Evolutionary conservation across 2,113 vertebrate genomes (phyloP), one percentile per base, ranked within the genome.

Genomic region (Solenodon paradoxus): DNA sequence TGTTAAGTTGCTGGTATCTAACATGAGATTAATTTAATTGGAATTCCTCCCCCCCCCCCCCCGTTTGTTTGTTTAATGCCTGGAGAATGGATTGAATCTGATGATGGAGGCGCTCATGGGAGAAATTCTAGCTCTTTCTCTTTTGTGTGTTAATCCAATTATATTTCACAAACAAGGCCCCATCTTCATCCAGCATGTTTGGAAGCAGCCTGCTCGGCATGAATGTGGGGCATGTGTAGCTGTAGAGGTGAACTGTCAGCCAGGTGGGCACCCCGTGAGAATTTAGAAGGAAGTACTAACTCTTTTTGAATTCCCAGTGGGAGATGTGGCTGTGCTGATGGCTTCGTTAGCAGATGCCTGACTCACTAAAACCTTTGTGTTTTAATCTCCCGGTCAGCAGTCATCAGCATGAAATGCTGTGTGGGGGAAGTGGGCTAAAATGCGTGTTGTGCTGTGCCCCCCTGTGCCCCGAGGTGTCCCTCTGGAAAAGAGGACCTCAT

Each of bases 1-100:
- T 96, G 95, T 71, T 95, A 71, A 32, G 32, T 0, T 0, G 91
- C 61, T 83, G 57, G 68, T 38, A 22, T 92, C 97, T 96, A 98
- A 96, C 92, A 77, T 87, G 75, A 81, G 69, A 93, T 92, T 95
- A 95, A 96, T 61, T 40, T 59, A 63, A 2, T 53, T 42, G 24
- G 12, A 11, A 10, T 11, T 38, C 20, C 42, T 53, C 7, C 30
- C n/a, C n/a, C n/a, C n/a, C n/a, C n/a, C n/a, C n/a, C n/a, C n/a
- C n/a, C n/a, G n/a, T 75, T 53, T 82, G 49, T 85, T 81, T 64
- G 53, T 87, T 97, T 51, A 90, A 90, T 90, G 78, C 8, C 15
- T 95, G 95, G 92, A 92, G 97, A 84, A 63, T 88, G 91, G 77
- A 85, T 79, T 97, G 95, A 90, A 74, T 78, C 53, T 35, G 90